A percentile compares a stretch with the other conserved stretches of the same genome.
phyloP scores from a whole-genome alignment of 2,113 vertebrate genomes.

The Odocoileus virginianus region DNA sequence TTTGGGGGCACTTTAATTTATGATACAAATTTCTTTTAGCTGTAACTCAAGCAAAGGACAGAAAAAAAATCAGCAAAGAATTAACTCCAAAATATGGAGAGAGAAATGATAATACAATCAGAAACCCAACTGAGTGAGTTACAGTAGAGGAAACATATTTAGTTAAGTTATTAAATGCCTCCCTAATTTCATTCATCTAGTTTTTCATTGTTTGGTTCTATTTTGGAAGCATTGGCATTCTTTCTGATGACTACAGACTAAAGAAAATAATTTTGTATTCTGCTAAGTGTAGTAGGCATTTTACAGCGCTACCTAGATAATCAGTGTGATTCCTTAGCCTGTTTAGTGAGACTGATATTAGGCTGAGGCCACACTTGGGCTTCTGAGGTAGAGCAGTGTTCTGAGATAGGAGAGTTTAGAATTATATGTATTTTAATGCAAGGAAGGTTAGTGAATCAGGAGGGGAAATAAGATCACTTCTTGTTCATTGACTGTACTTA shows the following conservation, averaged over 20 bases:
- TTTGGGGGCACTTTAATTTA: neutral
- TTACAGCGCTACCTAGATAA: neutral
- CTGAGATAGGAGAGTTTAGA: neutral
- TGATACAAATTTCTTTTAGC: neutral
- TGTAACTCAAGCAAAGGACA: neutral
- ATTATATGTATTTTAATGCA: neutral
- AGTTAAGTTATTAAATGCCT: neutral
- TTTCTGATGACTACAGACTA: neutral
- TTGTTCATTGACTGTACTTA: neutral
- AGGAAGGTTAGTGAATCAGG: conserved; percentile 3
- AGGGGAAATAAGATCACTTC: neutral
- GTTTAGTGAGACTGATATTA: neutral
- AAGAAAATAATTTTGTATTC: neutral
- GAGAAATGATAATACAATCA: neutral
- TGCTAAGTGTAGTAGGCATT: neutral
- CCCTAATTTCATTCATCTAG: neutral
- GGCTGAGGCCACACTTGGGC: neutral
- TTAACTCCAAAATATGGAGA: neutral
- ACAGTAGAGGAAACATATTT: neutral
- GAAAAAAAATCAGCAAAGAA: neutral
- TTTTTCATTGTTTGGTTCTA: neutral
- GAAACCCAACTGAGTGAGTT: neutral
- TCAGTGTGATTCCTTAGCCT: neutral
- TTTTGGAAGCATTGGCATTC: neutral
- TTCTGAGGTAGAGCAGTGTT: neutral